Evolutionary conservation across 2,888 invertebrate species (phyloP), one percentile per base, ranked within the genome.

Genomic region (Brenthis daphne): DNA sequence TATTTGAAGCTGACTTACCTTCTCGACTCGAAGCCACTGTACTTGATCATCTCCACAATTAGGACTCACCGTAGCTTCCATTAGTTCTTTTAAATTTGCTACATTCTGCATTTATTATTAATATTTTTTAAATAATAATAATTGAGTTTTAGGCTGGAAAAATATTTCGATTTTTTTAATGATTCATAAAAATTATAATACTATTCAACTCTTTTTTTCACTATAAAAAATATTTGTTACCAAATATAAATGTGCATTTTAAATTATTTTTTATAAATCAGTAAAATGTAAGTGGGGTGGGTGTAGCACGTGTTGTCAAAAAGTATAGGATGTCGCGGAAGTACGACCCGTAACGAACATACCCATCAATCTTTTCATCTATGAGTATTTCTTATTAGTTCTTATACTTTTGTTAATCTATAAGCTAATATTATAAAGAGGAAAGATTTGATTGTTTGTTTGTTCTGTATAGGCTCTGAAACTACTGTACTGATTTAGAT

Each of bases 1-100:
- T 89, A 90, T 89, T 89, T 89, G 85, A 84, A 86, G 89, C 86
- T 82, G 84, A 85, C 82, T 79, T 76, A 85, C 85, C 84, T 84
- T 85, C 84, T 78, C 80, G 76, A 81, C 81, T 82, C 82, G 79
- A 78, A 80, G 78, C 77, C 77, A 78, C 77, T 77, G 78, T 79
- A 75, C 79, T 79, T 79, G 84, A 85, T 86, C 87, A 85, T 80
- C 76, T 85, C 85, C 81, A 85, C 85, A 87, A 87, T 88, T 87
- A 89, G 85, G 82, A 82, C 68, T 80, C 57, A 57, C 56, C 68
- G 64, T 64, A 11, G 37, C 16, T 12, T 50, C 37, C 16, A 43
- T 37, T 16, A 33, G 11, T 16, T 2, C n/a, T 57, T 43, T 12
- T 16, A 4, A 43, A 43, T 43, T 16, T 11, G 43, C 12, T 37